Evolutionary conservation across 2,113 vertebrate species (phyloP), one percentile per base, ranked within the genome.

Genomic region (Carassius auratus): DNA sequence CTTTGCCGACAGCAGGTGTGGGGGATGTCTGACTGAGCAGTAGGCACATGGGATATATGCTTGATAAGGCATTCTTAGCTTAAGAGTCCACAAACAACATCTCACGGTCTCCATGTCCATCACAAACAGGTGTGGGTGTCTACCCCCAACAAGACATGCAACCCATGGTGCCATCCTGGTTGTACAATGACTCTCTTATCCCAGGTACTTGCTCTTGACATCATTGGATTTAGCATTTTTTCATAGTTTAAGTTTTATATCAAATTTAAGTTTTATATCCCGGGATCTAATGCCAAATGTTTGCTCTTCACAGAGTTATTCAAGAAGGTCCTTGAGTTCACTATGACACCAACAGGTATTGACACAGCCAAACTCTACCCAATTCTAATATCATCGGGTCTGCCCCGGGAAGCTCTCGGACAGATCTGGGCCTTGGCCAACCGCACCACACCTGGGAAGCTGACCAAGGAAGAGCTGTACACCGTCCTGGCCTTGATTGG

Each of bases 381-480:
- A 33, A 97, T 99, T 84, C 94, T 99, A 89, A 97, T 99, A 95
- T 99, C 98, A 0, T 99, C 98, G 26, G 97, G 98, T 10, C 95
- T 99, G 92, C 98, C 97, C 87, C 94, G 98, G 50, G 98, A 99
- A 93, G 97, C 97, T 0, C 94, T 99, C 68, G 98, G 98, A 17
- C 98, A 99, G 89, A 99, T 99, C 85, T 99, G 98, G 98, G 98
- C 97, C 3, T 82, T 97, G 80, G 97, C 98, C 91, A 99, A 99
- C 91, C 96, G 97, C 79, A 99, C 97, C 38, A 98, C 97, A 9
- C 98, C 98, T 0, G 98, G 98, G 69, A 97, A 97, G 92, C 95
- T 99, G 76, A 99, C 97, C 38, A 99, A 99, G 90, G 98, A 99
- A 91, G 98, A 99, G 91, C 96, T 99, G 36, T 99, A 97, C 80